phyloP scores from a whole-genome alignment of 2,797 vertebrate genomes.

The Danio tinwini region DNA sequence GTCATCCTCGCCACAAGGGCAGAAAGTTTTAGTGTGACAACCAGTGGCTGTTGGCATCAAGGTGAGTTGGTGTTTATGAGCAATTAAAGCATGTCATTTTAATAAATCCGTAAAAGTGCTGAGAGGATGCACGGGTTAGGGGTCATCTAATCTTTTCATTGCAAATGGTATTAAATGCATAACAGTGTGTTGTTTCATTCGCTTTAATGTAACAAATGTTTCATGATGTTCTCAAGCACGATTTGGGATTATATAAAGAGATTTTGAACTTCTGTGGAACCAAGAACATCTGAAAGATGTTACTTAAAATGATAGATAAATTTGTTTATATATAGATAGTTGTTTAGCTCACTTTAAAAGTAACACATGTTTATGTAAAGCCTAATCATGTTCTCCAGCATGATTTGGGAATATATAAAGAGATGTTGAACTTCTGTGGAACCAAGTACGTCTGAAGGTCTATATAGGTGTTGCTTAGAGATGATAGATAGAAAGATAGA shows the following conservation, averaged over 20 bases:
- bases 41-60: neutral
- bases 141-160: neutral
- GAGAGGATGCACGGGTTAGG: neutral
- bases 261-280: neutral
- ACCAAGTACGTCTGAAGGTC: neutral
- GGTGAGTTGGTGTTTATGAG: neutral
- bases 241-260: neutral
- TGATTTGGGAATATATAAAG: neutral
- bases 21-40: slow-evolving; percentile 30
- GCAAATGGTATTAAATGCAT: too few relatives aligned
- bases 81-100: slow-evolving; percentile 4
- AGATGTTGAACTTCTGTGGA: neutral
- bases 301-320: too few relatives aligned
- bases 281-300: neutral
- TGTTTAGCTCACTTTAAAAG: neutral
- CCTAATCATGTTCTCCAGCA: neutral
- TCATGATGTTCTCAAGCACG: neutral
- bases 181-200: neutral
- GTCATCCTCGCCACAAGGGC: neutral
- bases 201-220: neutral
- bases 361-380: neutral
- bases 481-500: too few relatives aligned
- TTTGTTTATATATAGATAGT: too few relatives aligned
- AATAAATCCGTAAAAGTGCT: neutral
- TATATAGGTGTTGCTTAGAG: neutral